Conservation (phyloP, 2,888 invertebrate genomes). For the Aphodius sticticus region DNA sequence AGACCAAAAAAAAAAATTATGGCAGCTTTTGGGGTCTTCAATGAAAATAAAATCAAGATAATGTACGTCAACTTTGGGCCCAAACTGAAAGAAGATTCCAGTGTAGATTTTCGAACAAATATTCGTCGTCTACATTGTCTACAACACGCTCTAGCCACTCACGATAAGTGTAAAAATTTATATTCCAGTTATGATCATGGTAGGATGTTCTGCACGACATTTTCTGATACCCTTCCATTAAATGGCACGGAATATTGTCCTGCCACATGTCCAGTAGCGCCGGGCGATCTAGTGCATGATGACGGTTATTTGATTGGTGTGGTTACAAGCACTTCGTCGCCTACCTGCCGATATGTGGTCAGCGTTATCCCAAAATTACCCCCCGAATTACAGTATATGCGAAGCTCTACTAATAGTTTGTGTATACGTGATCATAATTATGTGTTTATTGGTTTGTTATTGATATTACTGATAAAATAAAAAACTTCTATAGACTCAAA, state of each 20-base stretch:
- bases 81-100: not conserved
- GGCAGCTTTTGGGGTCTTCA: not conserved
- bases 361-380: no score
- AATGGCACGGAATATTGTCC: slow-evolving; percentile 15
- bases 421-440: no score
- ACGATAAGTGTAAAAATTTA: not conserved
- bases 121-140: no score
- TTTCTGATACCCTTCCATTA: not conserved
- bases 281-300: slow-evolving; percentile 11
- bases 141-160: not conserved
- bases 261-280: slow-evolving; percentile 6
- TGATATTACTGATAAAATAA: no score
- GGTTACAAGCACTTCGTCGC: not conserved
- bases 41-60: not conserved
- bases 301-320: slow-evolving; percentile 16
- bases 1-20: not conserved
- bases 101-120: not conserved
- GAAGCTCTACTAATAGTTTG: no score
- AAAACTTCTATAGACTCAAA: no score
- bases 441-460: no score
- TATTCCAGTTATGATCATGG: not conserved
- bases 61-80: slow-evolving; percentile 5
- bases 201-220: slow-evolving; percentile 10
- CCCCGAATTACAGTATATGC: no score
- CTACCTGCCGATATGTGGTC: not conserved